Base-by-base conservation (phyloP, 2,797 vertebrate genomes). In the Knipowitschia caucasica region DNA sequence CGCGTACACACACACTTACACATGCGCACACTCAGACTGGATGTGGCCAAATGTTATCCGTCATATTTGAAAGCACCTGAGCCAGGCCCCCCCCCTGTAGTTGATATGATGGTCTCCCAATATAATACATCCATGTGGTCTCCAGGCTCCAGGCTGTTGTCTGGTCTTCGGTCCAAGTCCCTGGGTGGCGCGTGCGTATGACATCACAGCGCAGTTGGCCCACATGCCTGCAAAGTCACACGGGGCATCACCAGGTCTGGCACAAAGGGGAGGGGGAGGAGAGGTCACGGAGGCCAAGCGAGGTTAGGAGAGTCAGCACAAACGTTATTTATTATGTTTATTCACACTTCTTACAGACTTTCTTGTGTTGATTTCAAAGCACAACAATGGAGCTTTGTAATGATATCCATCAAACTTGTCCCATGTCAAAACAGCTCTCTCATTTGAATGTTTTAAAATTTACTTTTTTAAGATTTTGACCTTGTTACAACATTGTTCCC, bases 51-150 rank as follows among this genome's bases (percentile, higher is more conserved):
- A 77, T 73, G 69, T n/a, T n/a, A n/a, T 67, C 65, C 84, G 86
- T 89, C 89, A 89, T 89, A 89, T 90, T 89, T 88, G 84, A 86
- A 85, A 86, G 80, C 85, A 89, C 87, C 90, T 77, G 82, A 38
- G 78, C 75, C 77, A 87, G 76, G 71, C 64, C 12, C 18, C 20
- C n/a, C n/a, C n/a, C n/a, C n/a, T n/a, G n/a, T n/a, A n/a, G n/a
- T n/a, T n/a, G n/a, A n/a, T n/a, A n/a, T n/a, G n/a, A n/a, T n/a
- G n/a, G n/a, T n/a, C n/a, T n/a, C n/a, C n/a, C n/a, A n/a, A n/a
- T n/a, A n/a, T n/a, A n/a, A n/a, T n/a, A n/a, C n/a, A n/a, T 44
- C 52, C 65, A 59, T 21, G 25, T 69, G 73, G 77, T 72, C 80
- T 74, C 15, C 31, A 44, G 18, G 73, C 70, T 71, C 62, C 31